These are phyloP conservation scores for Hirtodrosophila histrioides DNA, from an alignment of 2,888 invertebrate genomes.

Conservation along the genomic window DNA sequence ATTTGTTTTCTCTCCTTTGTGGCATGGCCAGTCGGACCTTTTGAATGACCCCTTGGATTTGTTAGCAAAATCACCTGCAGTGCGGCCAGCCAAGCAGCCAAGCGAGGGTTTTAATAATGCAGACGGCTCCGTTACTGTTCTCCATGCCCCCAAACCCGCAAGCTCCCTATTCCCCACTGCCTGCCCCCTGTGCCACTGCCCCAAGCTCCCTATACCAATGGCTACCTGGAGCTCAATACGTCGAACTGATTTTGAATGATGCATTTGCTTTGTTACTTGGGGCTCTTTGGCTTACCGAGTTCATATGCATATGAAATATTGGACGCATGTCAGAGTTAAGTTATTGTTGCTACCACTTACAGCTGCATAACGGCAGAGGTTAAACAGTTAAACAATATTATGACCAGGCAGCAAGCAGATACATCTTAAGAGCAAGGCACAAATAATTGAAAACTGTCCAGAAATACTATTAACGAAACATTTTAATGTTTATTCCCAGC, in stretches of 20 bases:
- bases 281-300: conserved; percentile 43
- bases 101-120: conserved; percentile 63
- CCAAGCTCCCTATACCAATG: conserved; percentile 1
- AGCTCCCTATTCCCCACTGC: background rate
- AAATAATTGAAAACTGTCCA: conserved; percentile 46
- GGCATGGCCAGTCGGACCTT: conserved; percentile 19
- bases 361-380: background rate
- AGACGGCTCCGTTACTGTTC: conserved; percentile 30
- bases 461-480: conserved; percentile 23
- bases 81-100: conserved; percentile 34
- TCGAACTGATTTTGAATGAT: conserved; percentile 70
- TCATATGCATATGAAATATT: conserved; percentile 58
- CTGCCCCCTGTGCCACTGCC: background rate
- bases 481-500: conserved; percentile 8
- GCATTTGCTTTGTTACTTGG: conserved; percentile 56
- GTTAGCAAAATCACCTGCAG: conserved; percentile 77
- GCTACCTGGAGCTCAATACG: conserved; percentile 68
- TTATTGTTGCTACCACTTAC: conserved; percentile 43
- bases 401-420: background rate
- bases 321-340: conserved; percentile 54
- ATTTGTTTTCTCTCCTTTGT: conserved; percentile 47
- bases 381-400: background rate
- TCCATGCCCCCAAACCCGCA: background rate
- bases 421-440: background rate
- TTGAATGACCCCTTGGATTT: conserved; percentile 53